Conservation (phyloP, 2,888 invertebrate genomes). For the Xestia rhomboidea region DNA sequence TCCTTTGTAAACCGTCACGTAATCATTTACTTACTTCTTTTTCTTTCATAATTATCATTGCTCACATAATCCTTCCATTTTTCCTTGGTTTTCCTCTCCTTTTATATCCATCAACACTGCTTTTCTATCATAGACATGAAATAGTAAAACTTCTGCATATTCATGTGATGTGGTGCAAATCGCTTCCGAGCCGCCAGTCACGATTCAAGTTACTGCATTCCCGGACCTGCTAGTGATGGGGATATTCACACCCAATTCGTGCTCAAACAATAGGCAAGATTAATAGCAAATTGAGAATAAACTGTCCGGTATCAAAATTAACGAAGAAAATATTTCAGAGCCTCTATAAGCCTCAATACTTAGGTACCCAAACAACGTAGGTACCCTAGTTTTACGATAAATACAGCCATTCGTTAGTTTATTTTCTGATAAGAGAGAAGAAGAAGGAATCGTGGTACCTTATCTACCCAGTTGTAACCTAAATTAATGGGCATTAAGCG, state of each 20-base stretch:
- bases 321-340: background rate
- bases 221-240: slow-evolving; percentile 50
- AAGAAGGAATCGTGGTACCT: background rate
- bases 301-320: background rate
- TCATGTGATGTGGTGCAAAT: slow-evolving; percentile 25
- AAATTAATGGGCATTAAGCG: background rate
- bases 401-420: no score
- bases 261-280: background rate
- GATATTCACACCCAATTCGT: slow-evolving; percentile 50
- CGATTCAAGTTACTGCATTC: slow-evolving; percentile 62
- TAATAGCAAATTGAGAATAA: background rate
- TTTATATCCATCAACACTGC: no score
- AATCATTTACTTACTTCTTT: no score
- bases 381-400: background rate
- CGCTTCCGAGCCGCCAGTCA: slow-evolving; percentile 63
- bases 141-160: slow-evolving; percentile 26
- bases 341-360: background rate
- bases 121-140: background rate
- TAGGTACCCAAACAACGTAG: no score
- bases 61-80: no score
- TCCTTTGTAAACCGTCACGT: no score
- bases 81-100: no score
- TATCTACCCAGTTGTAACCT: no score
- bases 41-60: no score
- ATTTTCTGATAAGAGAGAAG: background rate